Percentiles rank a stretch among this genome's conserved stretches.
Conservation (phyloP, 2,888 invertebrate genomes). For the Hemicrepidius hirtus region DNA sequence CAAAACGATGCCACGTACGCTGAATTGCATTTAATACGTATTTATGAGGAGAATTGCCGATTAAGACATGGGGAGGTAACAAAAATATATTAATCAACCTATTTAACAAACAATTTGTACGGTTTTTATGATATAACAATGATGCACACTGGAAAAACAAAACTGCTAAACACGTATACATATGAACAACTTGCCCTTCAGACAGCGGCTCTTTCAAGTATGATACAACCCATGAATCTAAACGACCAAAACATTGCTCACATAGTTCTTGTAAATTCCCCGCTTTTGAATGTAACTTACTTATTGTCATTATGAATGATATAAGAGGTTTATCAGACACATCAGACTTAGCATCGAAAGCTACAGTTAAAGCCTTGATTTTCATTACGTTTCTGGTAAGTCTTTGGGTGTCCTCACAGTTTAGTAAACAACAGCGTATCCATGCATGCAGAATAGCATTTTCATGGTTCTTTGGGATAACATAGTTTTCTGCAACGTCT, state of each 20-base stretch:
- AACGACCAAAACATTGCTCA: slow-evolving; percentile 65
- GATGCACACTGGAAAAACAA: slow-evolving; percentile 65
- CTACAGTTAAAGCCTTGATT: slow-evolving; percentile 60
- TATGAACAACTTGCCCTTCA: slow-evolving; percentile 63
- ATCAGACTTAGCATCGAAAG: slow-evolving; percentile 45
- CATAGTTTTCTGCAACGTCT: slow-evolving; percentile 59
- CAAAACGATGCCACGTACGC: slow-evolving; percentile 73
- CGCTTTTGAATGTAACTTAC: slow-evolving; percentile 50
- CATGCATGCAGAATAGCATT: slow-evolving; percentile 65
- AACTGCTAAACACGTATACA: slow-evolving; percentile 65
- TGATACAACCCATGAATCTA: slow-evolving; percentile 62
- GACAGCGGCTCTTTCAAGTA: slow-evolving; percentile 62
- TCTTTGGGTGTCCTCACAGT: slow-evolving; percentile 57
- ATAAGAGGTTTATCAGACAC: slow-evolving; percentile 57
- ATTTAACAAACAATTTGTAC: slow-evolving; percentile 72
- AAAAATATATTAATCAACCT: slow-evolving; percentile 73
- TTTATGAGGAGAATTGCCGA: slow-evolving; percentile 70
- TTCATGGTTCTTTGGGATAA: slow-evolving; percentile 62
- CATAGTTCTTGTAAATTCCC: slow-evolving; percentile 60
- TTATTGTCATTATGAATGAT: slow-evolving; percentile 16
- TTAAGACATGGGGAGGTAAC: slow-evolving; percentile 73
- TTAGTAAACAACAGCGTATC: slow-evolving; percentile 65
- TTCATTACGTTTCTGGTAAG: slow-evolving; percentile 63
- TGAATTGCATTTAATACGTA: slow-evolving; percentile 72
- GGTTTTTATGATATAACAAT: slow-evolving; percentile 66